Percentiles rank a stretch among this genome's conserved stretches.
These are phyloP conservation scores for Sinocyclocheilus anophthalmus DNA, from an alignment of 2,113 vertebrate genomes.

Conservation along the genomic window DNA sequence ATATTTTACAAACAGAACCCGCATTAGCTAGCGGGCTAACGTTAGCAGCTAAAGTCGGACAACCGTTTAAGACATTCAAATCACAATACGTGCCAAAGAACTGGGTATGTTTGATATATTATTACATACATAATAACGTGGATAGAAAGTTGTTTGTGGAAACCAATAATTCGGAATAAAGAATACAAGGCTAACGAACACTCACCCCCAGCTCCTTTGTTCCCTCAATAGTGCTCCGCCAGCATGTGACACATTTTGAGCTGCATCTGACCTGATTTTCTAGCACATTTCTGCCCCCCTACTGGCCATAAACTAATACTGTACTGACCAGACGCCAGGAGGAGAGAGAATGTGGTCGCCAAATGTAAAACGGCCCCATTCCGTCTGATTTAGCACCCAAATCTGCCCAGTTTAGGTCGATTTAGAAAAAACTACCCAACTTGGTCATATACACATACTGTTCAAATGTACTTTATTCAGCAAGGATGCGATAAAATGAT, in stretches of 20 bases:
- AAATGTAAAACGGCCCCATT: not conserved
- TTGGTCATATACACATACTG: not conserved
- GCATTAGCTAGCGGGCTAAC: slow-evolving; percentile 10
- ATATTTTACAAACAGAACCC: not conserved
- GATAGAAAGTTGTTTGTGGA: not conserved
- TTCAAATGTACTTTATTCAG: not conserved
- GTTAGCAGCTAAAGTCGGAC: not conserved
- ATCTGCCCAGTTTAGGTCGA: not conserved
- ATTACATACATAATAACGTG: not conserved
- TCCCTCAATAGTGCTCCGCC: slow-evolving; percentile 37
- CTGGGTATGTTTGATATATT: not conserved
- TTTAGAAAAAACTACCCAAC: not conserved
- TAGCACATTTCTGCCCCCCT: not conserved
- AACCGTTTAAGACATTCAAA: not conserved
- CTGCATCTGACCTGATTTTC: not conserved
- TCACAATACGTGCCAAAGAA: not conserved
- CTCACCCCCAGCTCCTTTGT: slow-evolving; percentile 44
- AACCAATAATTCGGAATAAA: not conserved
- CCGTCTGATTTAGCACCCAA: not conserved
- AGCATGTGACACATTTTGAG: slow-evolving; percentile 32
- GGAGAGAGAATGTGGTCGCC: not conserved
- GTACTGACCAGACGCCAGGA: not conserved
- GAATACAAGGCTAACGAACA: not conserved
- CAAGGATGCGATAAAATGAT: not conserved
- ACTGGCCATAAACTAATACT: not conserved